Base-by-base conservation (phyloP, 2,797 vertebrate species). In the Smutsia gigantea region DNA sequence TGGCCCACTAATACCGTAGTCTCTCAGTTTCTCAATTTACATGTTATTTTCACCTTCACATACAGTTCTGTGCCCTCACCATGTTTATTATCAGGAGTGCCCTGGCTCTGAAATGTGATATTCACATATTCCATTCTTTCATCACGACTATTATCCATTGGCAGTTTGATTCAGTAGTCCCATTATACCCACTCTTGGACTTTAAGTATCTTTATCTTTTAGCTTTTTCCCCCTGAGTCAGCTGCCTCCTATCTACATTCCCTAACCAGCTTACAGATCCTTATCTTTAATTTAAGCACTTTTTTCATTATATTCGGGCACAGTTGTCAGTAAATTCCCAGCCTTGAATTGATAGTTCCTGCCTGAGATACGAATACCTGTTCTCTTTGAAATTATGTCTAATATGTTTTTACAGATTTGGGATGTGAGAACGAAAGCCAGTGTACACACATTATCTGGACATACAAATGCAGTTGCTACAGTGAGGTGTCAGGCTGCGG, bases 401-500 rank as follows among this genome's bases (percentile, higher is more conserved):
- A 0, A 82, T 97, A 14, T 97, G 10, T 75, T 92, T 95, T 97
- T 53, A 1, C 25, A 99, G 99, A 99, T 99, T 83, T 99, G 99
- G 99, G 99, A 99, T 98, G 99, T 99, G 94, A 99, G 99, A 95
- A 99, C 99, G 0, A 99, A 99, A 98, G 99, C 99, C 37, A 99
- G 99, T 21, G 99, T 99, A 42, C 99, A 99, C 98, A 99, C 99
- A 0, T 98, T 99, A 1, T 99, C 99, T 0, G 99, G 99, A 86
- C 99, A 99, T 98, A 99, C 99, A 90, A 99, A 99, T 98, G 99
- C 99, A 0, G 99, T 99, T 87, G 99, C 99, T 2, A 99, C 99
- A 1, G 99, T 99, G 93, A 99, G 99, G 66, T 99, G 99, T 97
- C 99, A 99, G 97, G 99, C 99, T 82, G 99, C 99, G 57, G 99